Evolutionary conservation across 2,797 vertebrate species (phyloP), one percentile per base, ranked within the genome.

Genomic region (Poeciliopsis infans): DNA sequence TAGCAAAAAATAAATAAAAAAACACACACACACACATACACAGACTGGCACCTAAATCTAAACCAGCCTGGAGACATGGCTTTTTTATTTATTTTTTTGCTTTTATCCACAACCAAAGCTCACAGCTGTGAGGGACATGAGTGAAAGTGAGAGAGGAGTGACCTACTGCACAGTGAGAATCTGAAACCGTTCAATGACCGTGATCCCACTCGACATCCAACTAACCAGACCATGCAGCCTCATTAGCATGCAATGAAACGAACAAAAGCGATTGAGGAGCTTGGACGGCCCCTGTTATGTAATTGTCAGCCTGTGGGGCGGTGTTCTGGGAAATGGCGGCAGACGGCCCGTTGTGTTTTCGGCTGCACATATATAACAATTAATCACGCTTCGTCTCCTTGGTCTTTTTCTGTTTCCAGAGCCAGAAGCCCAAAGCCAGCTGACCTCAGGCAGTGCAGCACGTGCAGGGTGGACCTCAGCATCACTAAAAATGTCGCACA

Each of bases 401-500:
- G 90, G 85, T 91, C 89, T 90, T 89, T 64, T 89, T 90, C 85
- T 89, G 87, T 94, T 92, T 93, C 78, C 80, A 89, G 90, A 90
- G 90, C 90, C 78, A 12, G 81, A 77, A 81, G 86, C 91, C 91
- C 20, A 72, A 86, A 77, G 92, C 86, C 77, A 71, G 86, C 71
- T 47, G 88, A 91, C 90, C 93, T 85, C 85, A 83, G 78, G 91
- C 91, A 2, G 86, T 16, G 75, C 83, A 69, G 88, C 93, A 93
- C 83, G 86, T 91, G 91, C 85, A 81, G 78, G 75, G 85, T 83
- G 83, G 90, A 93, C 89, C 90, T 92, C 81, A 86, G 91, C 92
- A 91, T 93, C 83, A 64, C 89, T 91, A 88, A 86, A 93, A 94
- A 94, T 94, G 94, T 94, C 93, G 94, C 89, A 87, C 88, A 80